These are phyloP conservation scores for Nemurella pictetii DNA, from an alignment of 2,888 invertebrate species.

Conservation along the genomic window DNA sequence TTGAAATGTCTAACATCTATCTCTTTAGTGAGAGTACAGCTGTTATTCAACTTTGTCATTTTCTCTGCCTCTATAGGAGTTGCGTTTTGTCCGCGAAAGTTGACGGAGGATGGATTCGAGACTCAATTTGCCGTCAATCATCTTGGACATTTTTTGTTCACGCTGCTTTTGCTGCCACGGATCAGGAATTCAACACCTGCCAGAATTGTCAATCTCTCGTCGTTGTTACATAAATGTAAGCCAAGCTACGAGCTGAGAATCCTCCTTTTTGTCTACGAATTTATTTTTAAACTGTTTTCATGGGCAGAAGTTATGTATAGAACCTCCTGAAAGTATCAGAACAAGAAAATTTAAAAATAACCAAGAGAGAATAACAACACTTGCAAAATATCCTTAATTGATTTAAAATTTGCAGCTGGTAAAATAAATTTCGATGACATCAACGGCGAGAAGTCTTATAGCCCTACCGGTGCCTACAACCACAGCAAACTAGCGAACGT, in stretches of 20 bases:
- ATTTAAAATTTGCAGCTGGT: background rate
- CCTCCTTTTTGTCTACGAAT: too few species aligned
- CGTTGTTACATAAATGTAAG: conserved; percentile 53
- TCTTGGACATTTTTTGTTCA: conserved; percentile 65
- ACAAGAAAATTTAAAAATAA: too few species aligned
- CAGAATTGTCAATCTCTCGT: conserved; percentile 65
- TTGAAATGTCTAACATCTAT: too few species aligned
- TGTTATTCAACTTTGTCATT: too few species aligned
- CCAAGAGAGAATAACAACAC: too few species aligned
- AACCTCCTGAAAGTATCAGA: too few species aligned
- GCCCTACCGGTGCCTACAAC: conserved; percentile 43
- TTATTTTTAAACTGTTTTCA: too few species aligned
- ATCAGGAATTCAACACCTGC: conserved; percentile 61
- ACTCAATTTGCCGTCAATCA: conserved; percentile 63
- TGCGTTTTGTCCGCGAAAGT: conserved; percentile 53
- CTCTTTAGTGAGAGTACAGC: too few species aligned
- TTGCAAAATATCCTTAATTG: background rate
- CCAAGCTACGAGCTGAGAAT: background rate
- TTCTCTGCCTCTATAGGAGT: conserved; percentile 47
- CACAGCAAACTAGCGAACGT: conserved; percentile 50
- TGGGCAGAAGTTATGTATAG: too few species aligned
- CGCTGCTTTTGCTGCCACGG: conserved; percentile 61
- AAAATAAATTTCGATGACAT: conserved; percentile 12
- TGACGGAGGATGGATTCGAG: conserved; percentile 60
- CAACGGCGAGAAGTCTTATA: background rate